Percentiles rank a stretch among this genome's conserved stretches.
Evolutionary conservation across 2,113 vertebrate genomes (phyloP).

Genomic region (Colistium nudipinnis): DNA sequence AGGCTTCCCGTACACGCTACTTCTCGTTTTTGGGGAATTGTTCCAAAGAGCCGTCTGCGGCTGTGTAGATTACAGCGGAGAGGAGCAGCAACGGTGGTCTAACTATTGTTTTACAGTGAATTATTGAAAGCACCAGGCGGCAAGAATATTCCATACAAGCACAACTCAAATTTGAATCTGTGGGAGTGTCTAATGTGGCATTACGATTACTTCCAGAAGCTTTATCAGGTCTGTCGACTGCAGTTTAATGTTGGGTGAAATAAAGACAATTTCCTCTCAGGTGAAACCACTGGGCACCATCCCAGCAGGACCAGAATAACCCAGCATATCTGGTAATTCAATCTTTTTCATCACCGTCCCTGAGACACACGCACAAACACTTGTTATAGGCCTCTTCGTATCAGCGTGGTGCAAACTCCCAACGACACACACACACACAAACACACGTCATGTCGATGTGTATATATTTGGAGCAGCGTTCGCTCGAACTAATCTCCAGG

Average conservation of each 20-base stretch:
- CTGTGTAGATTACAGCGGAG: slow-evolving; percentile 45
- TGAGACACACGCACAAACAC: slow-evolving; percentile 12
- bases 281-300: slow-evolving; percentile 29
- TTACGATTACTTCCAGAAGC: slow-evolving; percentile 10
- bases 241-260: slow-evolving; percentile 37
- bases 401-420: slow-evolving; percentile 10
- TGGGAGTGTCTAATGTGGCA: slow-evolving; percentile 2
- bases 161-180: background rate
- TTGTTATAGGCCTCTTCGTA: slow-evolving; percentile 32
- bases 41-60: background rate
- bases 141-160: background rate
- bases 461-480: no score
- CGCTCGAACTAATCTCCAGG: no score
- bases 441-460: no score
- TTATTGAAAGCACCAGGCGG: slow-evolving; percentile 11
- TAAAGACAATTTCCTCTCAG: slow-evolving; percentile 28
- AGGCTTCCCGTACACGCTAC: slow-evolving; percentile 10
- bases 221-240: slow-evolving; percentile 34
- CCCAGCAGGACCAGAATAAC: slow-evolving; percentile 37
- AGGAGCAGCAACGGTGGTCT: background rate
- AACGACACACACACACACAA: no score
- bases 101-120: slow-evolving; percentile 9
- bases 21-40: background rate
- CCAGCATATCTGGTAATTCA: slow-evolving; percentile 46
- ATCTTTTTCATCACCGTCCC: slow-evolving; percentile 45